Percentiles rank a stretch among this genome's conserved stretches.
Evolutionary conservation across 2,113 vertebrate genomes (phyloP).

Genomic region (Pogona vitticeps): DNA sequence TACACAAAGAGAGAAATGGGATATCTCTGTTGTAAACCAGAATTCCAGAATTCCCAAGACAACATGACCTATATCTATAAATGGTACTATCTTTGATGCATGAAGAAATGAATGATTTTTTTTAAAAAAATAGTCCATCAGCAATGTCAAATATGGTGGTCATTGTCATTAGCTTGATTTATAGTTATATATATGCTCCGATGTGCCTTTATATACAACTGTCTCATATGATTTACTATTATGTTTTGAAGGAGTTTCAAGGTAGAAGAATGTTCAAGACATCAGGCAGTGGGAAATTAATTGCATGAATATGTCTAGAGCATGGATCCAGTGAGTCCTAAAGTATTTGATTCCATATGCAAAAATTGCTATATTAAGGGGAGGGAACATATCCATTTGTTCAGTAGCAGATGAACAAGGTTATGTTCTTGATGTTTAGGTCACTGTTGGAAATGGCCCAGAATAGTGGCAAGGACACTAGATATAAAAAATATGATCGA

Average conservation of each 20-base stretch:
- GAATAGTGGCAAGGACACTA: too few relatives aligned
- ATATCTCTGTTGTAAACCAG: too few relatives aligned
- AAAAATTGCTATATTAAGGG: background rate
- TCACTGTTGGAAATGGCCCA: too few relatives aligned
- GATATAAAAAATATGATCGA: too few relatives aligned
- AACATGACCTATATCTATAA: background rate
- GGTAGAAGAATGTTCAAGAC: background rate
- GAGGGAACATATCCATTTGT: background rate
- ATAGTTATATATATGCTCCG: background rate
- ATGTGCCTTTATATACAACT: background rate
- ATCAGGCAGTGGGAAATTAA: background rate
- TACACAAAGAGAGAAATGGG: too few relatives aligned
- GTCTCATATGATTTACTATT: background rate
- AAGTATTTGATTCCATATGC: background rate
- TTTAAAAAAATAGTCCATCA: background rate
- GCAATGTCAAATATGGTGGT: background rate
- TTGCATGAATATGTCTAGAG: background rate
- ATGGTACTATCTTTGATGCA: background rate
- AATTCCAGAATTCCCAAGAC: too few relatives aligned
- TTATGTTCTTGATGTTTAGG: too few relatives aligned
- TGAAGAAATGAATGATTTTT: background rate
- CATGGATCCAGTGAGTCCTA: too few relatives aligned
- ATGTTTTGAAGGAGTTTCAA: background rate
- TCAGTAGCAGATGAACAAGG: too few relatives aligned
- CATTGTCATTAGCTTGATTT: background rate